A percentile compares a stretch with the other conserved stretches of the same genome.
Evolutionary conservation across 2,888 invertebrate species (phyloP).

Genomic region (Biston betularia): DNA sequence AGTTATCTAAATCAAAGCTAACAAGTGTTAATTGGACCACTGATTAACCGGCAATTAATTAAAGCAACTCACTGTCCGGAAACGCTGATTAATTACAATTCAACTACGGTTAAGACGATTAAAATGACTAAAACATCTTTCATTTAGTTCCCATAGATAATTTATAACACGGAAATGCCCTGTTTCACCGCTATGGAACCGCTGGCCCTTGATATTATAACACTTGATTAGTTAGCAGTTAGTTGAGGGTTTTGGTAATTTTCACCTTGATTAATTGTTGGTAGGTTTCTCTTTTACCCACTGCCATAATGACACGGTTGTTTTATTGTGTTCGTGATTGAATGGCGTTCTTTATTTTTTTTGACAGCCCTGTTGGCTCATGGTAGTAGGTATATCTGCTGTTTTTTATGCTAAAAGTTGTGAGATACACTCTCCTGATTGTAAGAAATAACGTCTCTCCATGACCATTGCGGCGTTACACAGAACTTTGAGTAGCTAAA

Average conservation of each 20-base stretch:
- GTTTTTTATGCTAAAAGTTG: too few relatives aligned
- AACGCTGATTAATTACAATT: conserved; percentile 41
- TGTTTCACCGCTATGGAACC: conserved; percentile 30
- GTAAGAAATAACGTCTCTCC: too few relatives aligned
- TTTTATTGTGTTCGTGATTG: conserved; percentile 29
- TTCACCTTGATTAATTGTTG: conserved; percentile 38
- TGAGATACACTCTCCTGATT: too few relatives aligned
- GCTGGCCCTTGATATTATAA: conserved; percentile 36
- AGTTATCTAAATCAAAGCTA: conserved; percentile 41
- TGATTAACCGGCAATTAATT: conserved; percentile 38
- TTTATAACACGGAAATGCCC: conserved; percentile 43
- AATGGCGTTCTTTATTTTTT: conserved; percentile 9
- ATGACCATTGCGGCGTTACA: too few relatives aligned
- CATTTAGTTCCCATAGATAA: conserved; percentile 40
- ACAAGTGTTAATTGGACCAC: conserved; percentile 44
- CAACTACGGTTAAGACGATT: conserved; percentile 35
- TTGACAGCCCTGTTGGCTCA: too few relatives aligned
- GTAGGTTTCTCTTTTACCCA: conserved; percentile 32
- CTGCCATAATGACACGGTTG: conserved; percentile 34
- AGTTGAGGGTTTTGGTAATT: conserved; percentile 34
- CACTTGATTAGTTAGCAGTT: conserved; percentile 44
- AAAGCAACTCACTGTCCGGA: conserved; percentile 35
- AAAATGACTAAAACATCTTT: conserved; percentile 19
- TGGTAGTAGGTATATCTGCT: too few relatives aligned
- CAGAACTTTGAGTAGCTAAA: too few relatives aligned